phyloP scores from a whole-genome alignment of 2,888 invertebrate species.

The Pseudococcus viburni region DNA sequence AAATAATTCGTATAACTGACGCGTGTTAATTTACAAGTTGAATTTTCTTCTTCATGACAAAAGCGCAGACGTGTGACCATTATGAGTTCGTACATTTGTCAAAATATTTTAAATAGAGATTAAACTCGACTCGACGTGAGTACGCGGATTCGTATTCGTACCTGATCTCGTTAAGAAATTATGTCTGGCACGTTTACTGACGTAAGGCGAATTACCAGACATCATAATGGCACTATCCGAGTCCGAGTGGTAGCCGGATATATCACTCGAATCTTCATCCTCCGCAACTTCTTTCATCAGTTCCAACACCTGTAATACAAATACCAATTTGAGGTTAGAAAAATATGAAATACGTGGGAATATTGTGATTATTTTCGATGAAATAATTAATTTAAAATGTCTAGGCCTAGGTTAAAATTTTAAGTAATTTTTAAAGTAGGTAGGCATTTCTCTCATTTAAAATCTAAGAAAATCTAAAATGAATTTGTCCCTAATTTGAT shows the following conservation, averaged over 20 bases:
- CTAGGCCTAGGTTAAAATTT: too few relatives aligned
- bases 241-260: constrained; percentile 85
- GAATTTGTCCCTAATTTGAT: too few relatives aligned
- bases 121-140: background rate
- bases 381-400: too few relatives aligned
- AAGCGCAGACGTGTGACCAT: background rate
- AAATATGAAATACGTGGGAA: background rate
- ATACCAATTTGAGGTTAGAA: background rate
- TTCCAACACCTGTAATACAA: constrained; percentile 75
- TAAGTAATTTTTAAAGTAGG: too few relatives aligned
- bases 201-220: constrained; percentile 73
- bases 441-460: too few relatives aligned
- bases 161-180: constrained; percentile 73
- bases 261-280: constrained; percentile 78
- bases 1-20: background rate
- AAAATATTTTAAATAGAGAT: constrained; percentile 27
- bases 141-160: constrained; percentile 68
- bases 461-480: too few relatives aligned
- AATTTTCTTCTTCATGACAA: background rate
- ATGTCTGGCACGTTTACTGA: constrained; percentile 73
- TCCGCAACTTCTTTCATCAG: constrained; percentile 78
- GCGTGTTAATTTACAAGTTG: constrained; percentile 24
- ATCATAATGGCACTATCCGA: constrained; percentile 77
- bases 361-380: too few relatives aligned
- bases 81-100: background rate